Percentiles rank a stretch among this genome's conserved stretches.
These are phyloP conservation scores for Megalopta genalis DNA, from an alignment of 1,140 invertebrate genomes.

Conservation along the genomic window DNA sequence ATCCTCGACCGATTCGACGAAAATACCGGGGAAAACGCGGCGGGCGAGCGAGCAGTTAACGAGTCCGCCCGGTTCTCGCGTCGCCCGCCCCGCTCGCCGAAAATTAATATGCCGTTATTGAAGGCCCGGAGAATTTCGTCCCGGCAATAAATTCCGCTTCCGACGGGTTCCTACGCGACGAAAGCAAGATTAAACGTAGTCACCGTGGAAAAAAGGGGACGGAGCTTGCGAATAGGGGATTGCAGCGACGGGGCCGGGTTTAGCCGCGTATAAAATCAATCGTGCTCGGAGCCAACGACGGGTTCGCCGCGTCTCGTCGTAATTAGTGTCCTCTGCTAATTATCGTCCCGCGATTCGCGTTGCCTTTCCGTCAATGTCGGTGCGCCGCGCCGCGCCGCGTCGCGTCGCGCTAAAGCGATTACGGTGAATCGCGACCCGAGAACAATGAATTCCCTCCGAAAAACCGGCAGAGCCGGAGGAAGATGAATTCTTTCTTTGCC, in stretches of 20 bases:
- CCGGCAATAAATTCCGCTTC: slow-evolving; percentile 24
- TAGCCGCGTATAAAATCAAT: slow-evolving; percentile 34
- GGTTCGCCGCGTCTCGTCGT: not conserved
- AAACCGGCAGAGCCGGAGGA: too few species aligned
- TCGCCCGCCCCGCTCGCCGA: not conserved
- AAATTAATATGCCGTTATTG: slow-evolving; percentile 25
- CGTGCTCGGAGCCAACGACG: not conserved
- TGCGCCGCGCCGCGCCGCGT: not conserved
- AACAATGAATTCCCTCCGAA: not conserved
- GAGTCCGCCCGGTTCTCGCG: not conserved
- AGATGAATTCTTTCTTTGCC: too few species aligned
- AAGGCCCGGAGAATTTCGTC: slow-evolving; percentile 2
- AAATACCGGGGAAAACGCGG: not conserved
- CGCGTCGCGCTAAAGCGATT: slow-evolving; percentile 15
- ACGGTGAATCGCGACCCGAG: not conserved
- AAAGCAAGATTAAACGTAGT: slow-evolving; percentile 32
- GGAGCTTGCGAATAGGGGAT: not conserved
- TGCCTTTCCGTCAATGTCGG: not conserved
- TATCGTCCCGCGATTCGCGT: slow-evolving; percentile 19
- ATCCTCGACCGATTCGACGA: not conserved
- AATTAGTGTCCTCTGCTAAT: slow-evolving; percentile 34
- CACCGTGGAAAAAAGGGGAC: not conserved
- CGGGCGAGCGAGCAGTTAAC: slow-evolving; percentile 2
- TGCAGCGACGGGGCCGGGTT: not conserved
- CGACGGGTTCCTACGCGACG: slow-evolving; percentile 7